Percentiles rank a stretch among this genome's conserved stretches.
phyloP scores from a whole-genome alignment of 2,888 invertebrate species.

The Microchrysa polita region DNA sequence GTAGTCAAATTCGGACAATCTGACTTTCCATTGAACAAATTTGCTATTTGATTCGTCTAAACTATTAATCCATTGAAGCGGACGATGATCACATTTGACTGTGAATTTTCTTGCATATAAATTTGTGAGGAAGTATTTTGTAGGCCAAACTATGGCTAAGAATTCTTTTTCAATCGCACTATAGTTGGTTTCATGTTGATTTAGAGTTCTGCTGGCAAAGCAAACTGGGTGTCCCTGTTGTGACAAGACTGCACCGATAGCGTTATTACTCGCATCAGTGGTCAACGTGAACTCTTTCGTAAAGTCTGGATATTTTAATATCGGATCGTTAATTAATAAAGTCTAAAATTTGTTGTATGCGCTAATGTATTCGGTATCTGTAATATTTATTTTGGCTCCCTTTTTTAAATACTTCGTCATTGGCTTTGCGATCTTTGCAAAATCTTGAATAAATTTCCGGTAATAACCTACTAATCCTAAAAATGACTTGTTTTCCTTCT shows the following conservation, averaged over 20 bases:
- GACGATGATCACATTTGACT: not conserved
- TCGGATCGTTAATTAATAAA: slow-evolving; percentile 42
- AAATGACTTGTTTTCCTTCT: slow-evolving; percentile 21
- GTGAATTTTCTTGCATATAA: not conserved
- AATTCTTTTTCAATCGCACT: no score
- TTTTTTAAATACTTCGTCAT: slow-evolving; percentile 34
- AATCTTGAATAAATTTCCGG: slow-evolving; percentile 37
- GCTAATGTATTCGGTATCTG: not conserved
- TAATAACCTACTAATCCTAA: slow-evolving; percentile 8
- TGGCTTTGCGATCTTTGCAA: slow-evolving; percentile 31
- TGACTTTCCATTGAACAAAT: slow-evolving; percentile 2
- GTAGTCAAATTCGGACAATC: slow-evolving; percentile 3
- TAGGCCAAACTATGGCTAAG: no score
- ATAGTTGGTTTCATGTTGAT: no score
- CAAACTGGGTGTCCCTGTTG: slow-evolving; percentile 23
- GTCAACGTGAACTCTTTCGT: slow-evolving; percentile 26
- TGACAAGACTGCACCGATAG: slow-evolving; percentile 32
- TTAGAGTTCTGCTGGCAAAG: not conserved
- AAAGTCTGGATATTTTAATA: slow-evolving; percentile 28
- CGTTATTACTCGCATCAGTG: slow-evolving; percentile 30
- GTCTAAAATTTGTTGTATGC: slow-evolving; percentile 46
- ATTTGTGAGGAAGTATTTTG: slow-evolving; percentile 8
- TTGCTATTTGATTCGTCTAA: not conserved
- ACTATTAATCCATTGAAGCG: slow-evolving; percentile 1
- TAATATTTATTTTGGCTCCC: slow-evolving; percentile 15